Evolutionary conservation across 2,113 vertebrate genomes (phyloP).

Genomic region (Rhinogobius similis): DNA sequence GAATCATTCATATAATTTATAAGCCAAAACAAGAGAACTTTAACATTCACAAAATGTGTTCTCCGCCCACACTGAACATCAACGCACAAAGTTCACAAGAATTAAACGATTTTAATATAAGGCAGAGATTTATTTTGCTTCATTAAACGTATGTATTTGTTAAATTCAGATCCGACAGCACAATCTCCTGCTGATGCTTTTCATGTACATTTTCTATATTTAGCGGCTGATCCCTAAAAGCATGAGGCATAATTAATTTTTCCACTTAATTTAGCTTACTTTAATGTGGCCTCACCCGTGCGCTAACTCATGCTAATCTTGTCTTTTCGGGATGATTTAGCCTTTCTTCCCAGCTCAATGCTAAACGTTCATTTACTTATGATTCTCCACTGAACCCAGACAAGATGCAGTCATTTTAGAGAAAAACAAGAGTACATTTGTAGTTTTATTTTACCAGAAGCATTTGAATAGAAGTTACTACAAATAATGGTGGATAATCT

Average conservation of each 20-base stretch:
- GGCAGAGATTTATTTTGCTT: neutral
- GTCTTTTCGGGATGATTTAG: neutral
- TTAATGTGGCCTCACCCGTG: neutral
- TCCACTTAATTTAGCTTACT: conserved; percentile 7
- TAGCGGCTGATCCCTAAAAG: conserved; percentile 11
- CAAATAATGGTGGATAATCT: conserved; percentile 15
- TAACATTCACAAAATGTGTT: too few relatives aligned
- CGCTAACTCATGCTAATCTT: neutral
- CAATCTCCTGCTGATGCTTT: neutral
- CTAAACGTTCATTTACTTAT: conserved; percentile 20
- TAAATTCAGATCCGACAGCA: neutral
- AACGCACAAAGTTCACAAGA: too few relatives aligned
- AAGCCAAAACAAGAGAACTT: too few relatives aligned
- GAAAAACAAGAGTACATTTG: neutral
- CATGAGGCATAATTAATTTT: conserved; percentile 3
- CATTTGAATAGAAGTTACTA: neutral
- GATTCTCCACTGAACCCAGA: conserved; percentile 8
- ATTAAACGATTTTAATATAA: too few relatives aligned
- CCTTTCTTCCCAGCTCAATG: neutral
- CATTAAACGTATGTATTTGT: neutral
- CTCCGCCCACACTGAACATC: too few relatives aligned
- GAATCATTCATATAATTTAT: too few relatives aligned
- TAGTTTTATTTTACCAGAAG: neutral
- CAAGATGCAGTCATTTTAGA: neutral
- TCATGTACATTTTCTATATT: neutral